A percentile compares a stretch with the other conserved stretches of the same genome.
Evolutionary conservation across 1,140 invertebrate genomes (phyloP).

Genomic region (Achatina immaculata): DNA sequence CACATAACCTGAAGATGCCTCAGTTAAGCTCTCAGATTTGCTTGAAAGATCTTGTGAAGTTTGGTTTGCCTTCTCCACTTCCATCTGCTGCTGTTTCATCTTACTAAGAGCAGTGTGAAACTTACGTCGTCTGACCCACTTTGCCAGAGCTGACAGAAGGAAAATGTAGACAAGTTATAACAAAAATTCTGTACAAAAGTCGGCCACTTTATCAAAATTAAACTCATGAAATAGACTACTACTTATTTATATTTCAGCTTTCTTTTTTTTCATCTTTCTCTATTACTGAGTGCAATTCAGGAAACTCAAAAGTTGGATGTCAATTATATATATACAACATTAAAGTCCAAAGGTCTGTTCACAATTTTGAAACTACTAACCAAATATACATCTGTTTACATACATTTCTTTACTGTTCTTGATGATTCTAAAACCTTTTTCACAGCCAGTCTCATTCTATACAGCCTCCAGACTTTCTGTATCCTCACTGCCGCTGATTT

Average conservation of each 20-base stretch:
- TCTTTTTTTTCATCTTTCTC: no score
- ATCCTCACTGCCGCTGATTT: constrained; percentile 6
- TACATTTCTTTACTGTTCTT: not conserved
- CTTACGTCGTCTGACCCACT: not conserved
- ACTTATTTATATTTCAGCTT: no score
- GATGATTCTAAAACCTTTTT: not conserved
- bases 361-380: not conserved
- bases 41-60: not conserved
- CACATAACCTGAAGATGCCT: not conserved
- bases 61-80: not conserved
- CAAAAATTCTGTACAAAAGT: no score
- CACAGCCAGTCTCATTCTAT: not conserved
- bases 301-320: no score
- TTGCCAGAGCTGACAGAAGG: not conserved
- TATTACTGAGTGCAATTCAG: no score
- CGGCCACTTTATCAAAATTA: no score
- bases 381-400: not conserved
- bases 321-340: no score
- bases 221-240: no score
- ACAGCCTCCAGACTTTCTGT: constrained; percentile 9
- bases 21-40: not conserved
- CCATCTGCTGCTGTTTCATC: not conserved
- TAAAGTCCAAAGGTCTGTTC: no score
- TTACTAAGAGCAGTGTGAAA: not conserved
- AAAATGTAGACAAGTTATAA: not conserved